Base-by-base conservation (phyloP, 1,140 invertebrate species). In the Phthorimaea operculella region DNA sequence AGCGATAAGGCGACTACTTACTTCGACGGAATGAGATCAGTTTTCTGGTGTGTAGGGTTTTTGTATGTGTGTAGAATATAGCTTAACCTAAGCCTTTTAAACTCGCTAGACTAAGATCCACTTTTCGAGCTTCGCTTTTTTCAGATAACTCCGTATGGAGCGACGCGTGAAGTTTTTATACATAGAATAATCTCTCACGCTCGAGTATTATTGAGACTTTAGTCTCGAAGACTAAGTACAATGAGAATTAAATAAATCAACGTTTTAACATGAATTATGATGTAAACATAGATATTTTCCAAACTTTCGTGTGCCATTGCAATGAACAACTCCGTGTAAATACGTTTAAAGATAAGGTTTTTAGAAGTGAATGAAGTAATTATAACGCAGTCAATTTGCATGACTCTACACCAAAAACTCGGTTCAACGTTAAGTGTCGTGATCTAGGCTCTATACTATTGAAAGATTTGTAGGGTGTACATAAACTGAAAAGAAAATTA, bases 381-480 rank as follows among this genome's bases (percentile, higher is more conserved):
- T n/a, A n/a, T n/a, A 79, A 76, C 73, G 68, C 72, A 66, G 76
- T 79, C 76, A 79, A 79, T 79, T 79, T 70, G 61, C 70, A 66
- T 64, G 60, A 59, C 63, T 58, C 49, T 55, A 63, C 58, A 61
- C 64, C 61, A 65, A 73, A 64, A 52, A 63, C 50, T 63, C 15
- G 10, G 16, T 18, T 48, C 17, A 48, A 42, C 39, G 11, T n/a
- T 42, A 14, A 14, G 39, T 47, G 16, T 47, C 11, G 16, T 47
- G 44, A 57, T 45, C 53, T 62, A 63, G 62, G 59, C 61, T 66
- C 53, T 62, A 59, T 57, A 42, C 64, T 68, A 67, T 73, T 72
- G 72, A 70, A 68, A 73, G 56, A 59, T 52, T 63, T 56, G 17
- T 64, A 58, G 59, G 57, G 42, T 68, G 58, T 68, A 63, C 58